Base-by-base conservation (phyloP, 2,888 invertebrate genomes). In the Stratiomys singularior region DNA sequence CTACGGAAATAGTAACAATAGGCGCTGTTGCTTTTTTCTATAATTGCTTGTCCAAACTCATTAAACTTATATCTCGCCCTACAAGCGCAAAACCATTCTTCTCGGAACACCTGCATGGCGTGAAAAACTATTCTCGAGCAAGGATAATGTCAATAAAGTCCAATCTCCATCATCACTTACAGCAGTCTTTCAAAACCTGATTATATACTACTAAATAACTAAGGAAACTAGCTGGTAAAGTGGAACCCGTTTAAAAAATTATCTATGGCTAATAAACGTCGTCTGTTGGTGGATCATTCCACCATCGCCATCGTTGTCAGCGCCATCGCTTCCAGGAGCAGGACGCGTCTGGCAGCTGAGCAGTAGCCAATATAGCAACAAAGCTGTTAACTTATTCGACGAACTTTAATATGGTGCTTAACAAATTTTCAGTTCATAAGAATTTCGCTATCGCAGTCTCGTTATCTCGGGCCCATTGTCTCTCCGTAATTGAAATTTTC, bases 401-500 rank as follows among this genome's bases (percentile, higher is more conserved):
- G 44, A 60, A 74, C 58, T 46, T 74, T 58, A 74, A 74, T 74
- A 60, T 58, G 74, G 74, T 74, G 74, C 74, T 74, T 74, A 44
- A 30, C 60, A 74, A 74, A 74, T 74, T 74, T 74, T 74, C 74
- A 74, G 60, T 74, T 74, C 74, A 60, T 74, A 74, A 60, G 58
- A 74, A 74, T 74, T 74, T 44, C 60, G 21, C 23, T 74, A 74
- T 74, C 74, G 21, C 28, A 44, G 60, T 58, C 74, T 58, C 74
- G 74, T 58, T 74, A 74, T 74, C 74, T 74, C 4, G 25, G 25
- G 30, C 60, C 60, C 74, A 74, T 74, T 74, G 74, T 74, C 60
- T 74, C 23, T 60, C 21, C 21, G 74, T 74, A 74, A 74, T 74
- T 74, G 74, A 74, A 74, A 74, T 58, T 72, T 74, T 47, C 25